Percentiles rank a stretch among this genome's conserved stretches.
These are phyloP conservation scores for Cyrtodaria siliqua DNA, from an alignment of 2,888 invertebrate genomes.

Conservation along the genomic window DNA sequence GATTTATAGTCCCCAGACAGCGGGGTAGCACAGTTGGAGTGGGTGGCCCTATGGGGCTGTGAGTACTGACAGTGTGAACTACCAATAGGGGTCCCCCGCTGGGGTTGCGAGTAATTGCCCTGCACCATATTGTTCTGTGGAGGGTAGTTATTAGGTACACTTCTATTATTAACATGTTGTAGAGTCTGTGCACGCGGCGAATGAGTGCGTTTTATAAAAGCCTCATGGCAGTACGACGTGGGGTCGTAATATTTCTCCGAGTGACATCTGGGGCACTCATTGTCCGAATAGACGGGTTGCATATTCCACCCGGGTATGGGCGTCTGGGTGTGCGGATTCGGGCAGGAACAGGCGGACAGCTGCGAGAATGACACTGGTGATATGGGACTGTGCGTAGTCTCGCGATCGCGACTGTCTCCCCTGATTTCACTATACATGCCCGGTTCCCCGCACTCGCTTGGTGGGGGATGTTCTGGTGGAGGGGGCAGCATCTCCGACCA, in stretches of 20 bases:
- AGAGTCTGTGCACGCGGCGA: conserved; percentile 56
- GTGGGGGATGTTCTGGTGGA: conserved; percentile 86
- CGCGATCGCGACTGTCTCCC: conserved; percentile 49
- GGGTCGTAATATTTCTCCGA: conserved; percentile 72
- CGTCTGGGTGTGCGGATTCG: conserved; percentile 76
- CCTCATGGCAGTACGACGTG: conserved; percentile 73
- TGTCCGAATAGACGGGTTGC: conserved; percentile 77
- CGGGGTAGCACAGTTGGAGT: conserved; percentile 51
- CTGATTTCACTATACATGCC: conserved; percentile 64
- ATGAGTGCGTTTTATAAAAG: conserved; percentile 68
- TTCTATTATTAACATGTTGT: conserved; percentile 48
- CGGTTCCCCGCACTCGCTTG: conserved; percentile 80
- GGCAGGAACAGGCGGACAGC: conserved; percentile 81
- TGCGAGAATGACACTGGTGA: conserved; percentile 80
- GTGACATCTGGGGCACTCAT: conserved; percentile 72
- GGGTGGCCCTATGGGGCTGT: conserved; percentile 48
- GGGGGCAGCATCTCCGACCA: conserved; percentile 86
- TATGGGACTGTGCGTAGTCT: conserved; percentile 73
- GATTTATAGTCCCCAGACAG: conserved; percentile 43
- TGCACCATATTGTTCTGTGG: conserved; percentile 18
- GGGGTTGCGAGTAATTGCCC: conserved; percentile 34
- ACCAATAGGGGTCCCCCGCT: conserved; percentile 51
- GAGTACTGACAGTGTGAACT: conserved; percentile 58
- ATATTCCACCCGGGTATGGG: conserved; percentile 70
- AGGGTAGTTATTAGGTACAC: conserved; percentile 11